Conservation (phyloP, 2,797 vertebrate species). For the Meda fulgida region DNA sequence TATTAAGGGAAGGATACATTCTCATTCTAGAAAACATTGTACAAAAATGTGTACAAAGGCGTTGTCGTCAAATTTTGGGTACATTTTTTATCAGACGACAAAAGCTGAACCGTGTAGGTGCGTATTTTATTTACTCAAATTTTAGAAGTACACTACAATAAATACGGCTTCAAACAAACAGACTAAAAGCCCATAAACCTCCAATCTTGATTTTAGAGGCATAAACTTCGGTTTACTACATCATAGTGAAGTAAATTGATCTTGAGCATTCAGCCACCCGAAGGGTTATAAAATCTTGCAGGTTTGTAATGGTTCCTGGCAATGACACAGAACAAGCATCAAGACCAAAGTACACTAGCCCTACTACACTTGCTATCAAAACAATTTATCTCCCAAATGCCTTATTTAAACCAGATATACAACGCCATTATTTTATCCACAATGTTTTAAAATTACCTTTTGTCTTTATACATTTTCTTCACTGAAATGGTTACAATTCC, state of each 20-base stretch:
- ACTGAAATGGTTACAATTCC: slow-evolving; percentile 9
- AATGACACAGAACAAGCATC: background rate
- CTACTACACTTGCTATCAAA: background rate
- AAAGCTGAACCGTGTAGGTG: background rate
- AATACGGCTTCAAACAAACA: too few relatives aligned
- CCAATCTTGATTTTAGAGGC: background rate
- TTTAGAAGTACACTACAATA: background rate
- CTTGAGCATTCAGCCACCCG: background rate
- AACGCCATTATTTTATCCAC: slow-evolving; percentile 20
- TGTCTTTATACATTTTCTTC: background rate
- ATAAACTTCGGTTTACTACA: background rate
- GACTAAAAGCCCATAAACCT: background rate
- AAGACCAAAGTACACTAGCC: background rate
- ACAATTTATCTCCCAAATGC: background rate
- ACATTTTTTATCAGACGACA: too few relatives aligned
- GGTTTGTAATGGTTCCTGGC: background rate
- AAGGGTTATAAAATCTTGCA: background rate
- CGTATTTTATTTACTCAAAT: background rate
- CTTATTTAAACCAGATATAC: background rate
- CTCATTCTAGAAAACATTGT: background rate
- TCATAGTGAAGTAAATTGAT: background rate
- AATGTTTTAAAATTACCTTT: background rate
- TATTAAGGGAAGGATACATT: background rate
- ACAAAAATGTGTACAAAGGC: background rate
- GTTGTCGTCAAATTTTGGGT: too few relatives aligned